Evolutionary conservation across 2,797 vertebrate species (phyloP).

Genomic region (Sebastes diploproa): DNA sequence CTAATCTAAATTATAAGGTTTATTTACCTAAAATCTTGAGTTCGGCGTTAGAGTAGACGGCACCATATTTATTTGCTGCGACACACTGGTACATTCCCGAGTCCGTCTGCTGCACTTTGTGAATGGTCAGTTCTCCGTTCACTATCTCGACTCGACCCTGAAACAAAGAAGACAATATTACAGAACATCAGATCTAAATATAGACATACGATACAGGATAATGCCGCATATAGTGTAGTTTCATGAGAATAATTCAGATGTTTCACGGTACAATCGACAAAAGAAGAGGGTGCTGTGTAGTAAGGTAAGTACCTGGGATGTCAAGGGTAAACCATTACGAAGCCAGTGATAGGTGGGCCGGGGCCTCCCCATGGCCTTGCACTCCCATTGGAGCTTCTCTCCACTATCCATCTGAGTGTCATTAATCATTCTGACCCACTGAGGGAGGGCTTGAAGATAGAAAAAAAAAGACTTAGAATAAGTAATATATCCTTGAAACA

Average conservation of each 20-base stretch:
- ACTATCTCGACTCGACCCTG: conserved; percentile 90
- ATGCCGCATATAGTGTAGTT: not conserved
- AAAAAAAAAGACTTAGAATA: conserved; percentile 43
- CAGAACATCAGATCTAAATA: not conserved
- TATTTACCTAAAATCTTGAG: conserved; percentile 89
- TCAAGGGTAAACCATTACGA: conserved; percentile 87
- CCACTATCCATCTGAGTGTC: conserved; percentile 95
- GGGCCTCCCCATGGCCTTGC: conserved; percentile 92
- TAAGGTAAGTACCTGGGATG: conserved; percentile 74
- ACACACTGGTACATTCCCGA: conserved; percentile 98
- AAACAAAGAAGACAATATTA: conserved; percentile 35
- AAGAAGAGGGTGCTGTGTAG: not conserved
- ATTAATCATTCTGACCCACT: conserved; percentile 94
- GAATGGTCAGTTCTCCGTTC: conserved; percentile 90
- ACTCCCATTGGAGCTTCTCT: conserved; percentile 93
- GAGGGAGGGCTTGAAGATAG: conserved; percentile 87
- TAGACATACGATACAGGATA: not conserved
- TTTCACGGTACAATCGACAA: conserved; percentile 25
- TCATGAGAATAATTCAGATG: conserved; percentile 31
- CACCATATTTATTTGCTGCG: conserved; percentile 93
- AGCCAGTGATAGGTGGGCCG: conserved; percentile 93
- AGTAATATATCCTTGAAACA: conserved; percentile 65
- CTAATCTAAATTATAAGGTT: not conserved
- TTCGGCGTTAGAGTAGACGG: conserved; percentile 90
- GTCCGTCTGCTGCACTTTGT: conserved; percentile 87